Evolutionary conservation across 2,113 vertebrate genomes (phyloP), one percentile per base, ranked within the genome.

Genomic region (Paracanthobrama guichenoti): DNA sequence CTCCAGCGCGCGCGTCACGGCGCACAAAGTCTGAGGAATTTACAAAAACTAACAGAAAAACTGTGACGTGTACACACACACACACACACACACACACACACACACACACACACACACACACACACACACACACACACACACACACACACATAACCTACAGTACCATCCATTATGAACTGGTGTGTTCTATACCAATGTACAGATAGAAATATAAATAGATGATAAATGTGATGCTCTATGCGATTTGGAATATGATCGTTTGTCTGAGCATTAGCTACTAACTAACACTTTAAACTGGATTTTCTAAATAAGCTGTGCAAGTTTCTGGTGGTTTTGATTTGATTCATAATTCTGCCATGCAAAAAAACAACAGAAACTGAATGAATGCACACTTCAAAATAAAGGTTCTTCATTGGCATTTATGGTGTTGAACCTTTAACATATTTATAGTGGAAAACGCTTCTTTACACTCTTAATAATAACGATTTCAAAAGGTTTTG

Each of bases 1-100:
- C 80, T 57, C 22, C 66, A 20, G 28, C 75, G 75, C 64, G 20
- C 48, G 80, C 80, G 80, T 82, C 79, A 81, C 62, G 2, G 6
- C 79, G 64, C 44, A 7, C 67, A 35, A 3, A 31, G 62, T 44
- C 39, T 42, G 10, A 44, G 22, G 39, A 44, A 44, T 44, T n/a
- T 24, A 44, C 22, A 3, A 24, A 24, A 24, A 59, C n/a, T 11
- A 57, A 59, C 8, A 20, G 0, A 55, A 50, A 55, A 20, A 24
- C 3, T 60, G 9, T 10, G 20, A 39, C 31, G 18, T 39, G 31
- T 2, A 31, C 2, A 14, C 48, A 10, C 28, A 16, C 5, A 67
- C 39, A 20, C 5, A 39, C 35, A 39, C 4, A 39, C 35, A 39
- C 35, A 39, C 35, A 35, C 3, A 31, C 35, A 35, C 35, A 35